Evolutionary conservation across 2,113 vertebrate species (phyloP), one percentile per base, ranked within the genome.

Genomic region (Turnix velox): DNA sequence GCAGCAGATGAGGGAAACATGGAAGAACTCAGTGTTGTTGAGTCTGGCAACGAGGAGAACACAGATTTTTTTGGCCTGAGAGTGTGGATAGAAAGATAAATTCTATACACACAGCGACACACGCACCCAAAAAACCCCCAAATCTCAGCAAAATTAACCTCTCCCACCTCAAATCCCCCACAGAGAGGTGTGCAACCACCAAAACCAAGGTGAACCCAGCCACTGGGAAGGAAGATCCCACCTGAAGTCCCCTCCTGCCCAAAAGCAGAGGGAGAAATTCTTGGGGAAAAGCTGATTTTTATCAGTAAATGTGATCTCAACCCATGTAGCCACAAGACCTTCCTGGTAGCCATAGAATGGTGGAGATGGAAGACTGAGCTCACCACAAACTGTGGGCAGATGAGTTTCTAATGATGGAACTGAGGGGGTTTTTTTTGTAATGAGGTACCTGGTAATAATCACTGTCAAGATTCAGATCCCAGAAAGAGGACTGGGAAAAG

Each of bases 21-120:
- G 93, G 94, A 94, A 94, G 91, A 94, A 94, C 95, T 94, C 62
- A 28, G 46, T 12, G 12, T 16, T 16, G 82, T n/a, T 33, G 61
- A 77, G 59, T 11, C 58, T 27, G 61, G 74, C 12, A 83, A 92
- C 1, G 22, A 77, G 1, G 17, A 92, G 77, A 69, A 55, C 37
- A 61, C 31, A 63, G 58, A 9, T 18, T 13, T 78, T 78, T 86
- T 59, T 92, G 93, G 79, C 92, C 94, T 1, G 0, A 71, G 62
- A 49, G 54, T 3, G 67, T 33, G 86, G 74, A 27, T 88, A 39
- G 18, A 46, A 31, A 30, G 5, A 42, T 13, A 9, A 22, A n/a
- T 16, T 14, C 17, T 30, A 40, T 14, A 85, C 58, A 72, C 43
- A 45, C 23, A 33, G 24, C 28, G 20, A 35, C 48, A 28, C 42